Evolutionary conservation across 1,140 invertebrate genomes (phyloP).

Genomic region (Popillia japonica): DNA sequence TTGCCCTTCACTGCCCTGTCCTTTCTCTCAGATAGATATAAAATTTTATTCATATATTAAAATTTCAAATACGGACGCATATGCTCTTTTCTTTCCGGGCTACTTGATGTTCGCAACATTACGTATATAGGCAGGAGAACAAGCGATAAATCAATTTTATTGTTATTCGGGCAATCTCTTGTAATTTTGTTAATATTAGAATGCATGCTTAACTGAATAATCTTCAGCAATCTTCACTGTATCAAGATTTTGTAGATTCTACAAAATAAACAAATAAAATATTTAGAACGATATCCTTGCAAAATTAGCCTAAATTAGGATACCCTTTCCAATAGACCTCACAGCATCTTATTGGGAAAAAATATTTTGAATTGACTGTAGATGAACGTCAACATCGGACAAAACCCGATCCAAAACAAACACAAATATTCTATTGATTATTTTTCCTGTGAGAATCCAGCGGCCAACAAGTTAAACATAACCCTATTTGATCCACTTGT

Average conservation of each 20-base stretch:
- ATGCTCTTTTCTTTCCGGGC: background rate
- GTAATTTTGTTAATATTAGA: conserved; percentile 10
- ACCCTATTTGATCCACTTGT: conserved; percentile 48
- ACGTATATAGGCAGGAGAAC: background rate
- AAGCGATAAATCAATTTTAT: conserved; percentile 21
- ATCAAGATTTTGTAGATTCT: no score
- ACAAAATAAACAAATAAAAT: no score
- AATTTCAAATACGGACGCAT: conserved; percentile 35
- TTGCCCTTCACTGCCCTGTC: conserved; percentile 42
- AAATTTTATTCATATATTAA: conserved; percentile 38
- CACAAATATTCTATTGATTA: conserved; percentile 12
- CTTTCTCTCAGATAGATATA: conserved; percentile 29
- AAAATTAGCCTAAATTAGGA: no score
- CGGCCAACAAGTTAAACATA: conserved; percentile 46
- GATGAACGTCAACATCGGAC: conserved; percentile 25
- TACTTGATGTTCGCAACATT: background rate
- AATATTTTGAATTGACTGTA: conserved; percentile 24
- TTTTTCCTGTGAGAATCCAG: conserved; percentile 43
- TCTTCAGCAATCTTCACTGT: no score
- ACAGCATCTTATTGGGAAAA: no score
- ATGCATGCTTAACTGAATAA: no score
- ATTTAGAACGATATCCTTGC: no score
- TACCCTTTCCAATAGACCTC: no score
- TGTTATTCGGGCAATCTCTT: background rate
- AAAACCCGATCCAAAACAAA: conserved; percentile 23